Percentiles rank a stretch among this genome's conserved stretches.
These are phyloP conservation scores for Acanthis flammea DNA, from an alignment of 2,797 vertebrate species.

Conservation along the genomic window DNA sequence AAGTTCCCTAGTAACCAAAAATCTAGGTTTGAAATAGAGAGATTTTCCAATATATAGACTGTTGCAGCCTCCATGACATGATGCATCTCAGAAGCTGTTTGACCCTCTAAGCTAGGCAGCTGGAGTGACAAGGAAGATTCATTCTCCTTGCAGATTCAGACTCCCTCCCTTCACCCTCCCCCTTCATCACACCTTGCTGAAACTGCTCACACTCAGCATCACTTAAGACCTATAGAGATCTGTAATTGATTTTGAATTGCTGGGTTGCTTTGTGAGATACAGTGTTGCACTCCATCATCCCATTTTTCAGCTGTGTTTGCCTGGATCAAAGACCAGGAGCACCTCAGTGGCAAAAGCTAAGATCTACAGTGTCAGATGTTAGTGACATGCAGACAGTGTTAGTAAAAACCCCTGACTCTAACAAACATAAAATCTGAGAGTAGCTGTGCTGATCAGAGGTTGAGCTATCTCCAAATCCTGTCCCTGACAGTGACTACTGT, in stretches of 20 bases:
- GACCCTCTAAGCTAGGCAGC: neutral
- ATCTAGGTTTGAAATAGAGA: neutral
- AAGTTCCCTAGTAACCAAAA: neutral
- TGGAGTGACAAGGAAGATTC: neutral
- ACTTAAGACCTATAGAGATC: neutral
- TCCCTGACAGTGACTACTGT: neutral
- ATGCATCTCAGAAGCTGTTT: neutral
- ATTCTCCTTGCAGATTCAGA: neutral
- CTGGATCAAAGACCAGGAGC: neutral
- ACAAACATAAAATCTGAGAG: neutral
- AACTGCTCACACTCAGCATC: neutral
- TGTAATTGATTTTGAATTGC: neutral
- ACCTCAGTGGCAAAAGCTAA: neutral
- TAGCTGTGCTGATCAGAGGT: neutral
- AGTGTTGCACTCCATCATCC: neutral
- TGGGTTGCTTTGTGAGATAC: neutral
- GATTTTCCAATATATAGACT: neutral
- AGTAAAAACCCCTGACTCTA: neutral
- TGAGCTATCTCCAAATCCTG: neutral
- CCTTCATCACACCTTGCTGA: accelerated
- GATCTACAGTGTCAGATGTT: neutral
- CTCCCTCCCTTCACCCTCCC: neutral
- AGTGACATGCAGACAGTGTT: neutral
- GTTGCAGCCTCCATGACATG: neutral
- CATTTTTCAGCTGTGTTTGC: neutral